These are phyloP conservation scores for Rhamphomyia laevipes DNA, from an alignment of 2,888 invertebrate species.

Conservation along the genomic window DNA sequence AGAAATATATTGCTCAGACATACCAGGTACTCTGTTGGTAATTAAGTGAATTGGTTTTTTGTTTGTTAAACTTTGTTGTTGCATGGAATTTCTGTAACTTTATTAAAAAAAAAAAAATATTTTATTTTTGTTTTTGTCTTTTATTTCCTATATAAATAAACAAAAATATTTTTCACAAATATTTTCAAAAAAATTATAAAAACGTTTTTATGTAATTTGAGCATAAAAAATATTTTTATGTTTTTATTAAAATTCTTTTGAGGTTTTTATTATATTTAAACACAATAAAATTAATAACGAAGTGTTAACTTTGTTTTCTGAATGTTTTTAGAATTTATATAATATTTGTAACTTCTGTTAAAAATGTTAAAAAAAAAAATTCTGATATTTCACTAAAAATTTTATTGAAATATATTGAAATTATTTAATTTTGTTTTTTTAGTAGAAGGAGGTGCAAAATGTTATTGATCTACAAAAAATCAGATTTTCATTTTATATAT, in stretches of 20 bases:
- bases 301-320: slow-evolving; percentile 32
- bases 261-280: slow-evolving; percentile 19
- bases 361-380: neutral
- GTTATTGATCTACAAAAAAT: no score
- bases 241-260: neutral
- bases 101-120: no score
- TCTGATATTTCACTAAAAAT: no score
- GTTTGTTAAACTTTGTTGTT: no score
- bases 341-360: neutral
- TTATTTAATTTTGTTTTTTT: no score
- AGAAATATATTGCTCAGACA: no score
- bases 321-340: neutral
- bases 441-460: no score
- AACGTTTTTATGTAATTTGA: neutral
- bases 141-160: neutral
- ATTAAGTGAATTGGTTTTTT: no score
- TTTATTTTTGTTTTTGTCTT: neutral
- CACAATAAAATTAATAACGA: slow-evolving; percentile 36
- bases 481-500: no score
- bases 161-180: neutral
- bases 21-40: no score
- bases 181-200: neutral
- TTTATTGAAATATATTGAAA: no score
- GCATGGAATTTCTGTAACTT: no score
- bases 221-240: neutral